Percentiles rank a stretch among this genome's conserved stretches.
Evolutionary conservation across 2,888 invertebrate genomes (phyloP).

Genomic region (Lasioglossum calceatum): DNA sequence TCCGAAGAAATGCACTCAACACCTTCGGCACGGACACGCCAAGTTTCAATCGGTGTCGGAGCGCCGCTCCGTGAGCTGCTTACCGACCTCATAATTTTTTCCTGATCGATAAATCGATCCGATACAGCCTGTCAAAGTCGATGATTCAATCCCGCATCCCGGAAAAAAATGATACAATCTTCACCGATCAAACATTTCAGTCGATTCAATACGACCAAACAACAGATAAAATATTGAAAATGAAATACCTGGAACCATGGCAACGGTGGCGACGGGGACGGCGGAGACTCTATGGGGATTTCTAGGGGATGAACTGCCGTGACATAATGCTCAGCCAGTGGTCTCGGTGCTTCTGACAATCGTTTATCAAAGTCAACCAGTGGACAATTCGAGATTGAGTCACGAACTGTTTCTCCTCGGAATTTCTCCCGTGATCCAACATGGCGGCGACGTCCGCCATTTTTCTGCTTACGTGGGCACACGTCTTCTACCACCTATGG

Average conservation of each 20-base stretch:
- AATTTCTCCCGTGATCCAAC: slow-evolving; percentile 14
- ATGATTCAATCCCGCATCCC: slow-evolving; percentile 12
- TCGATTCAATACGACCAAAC: neutral
- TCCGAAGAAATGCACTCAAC: slow-evolving; percentile 76
- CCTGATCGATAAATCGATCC: slow-evolving; percentile 45
- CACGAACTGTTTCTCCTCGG: slow-evolving; percentile 62
- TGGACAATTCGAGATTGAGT: slow-evolving; percentile 72
- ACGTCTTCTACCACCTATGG: neutral
- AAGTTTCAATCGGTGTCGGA: slow-evolving; percentile 80
- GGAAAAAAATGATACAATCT: neutral
- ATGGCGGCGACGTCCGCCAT: slow-evolving; percentile 26
- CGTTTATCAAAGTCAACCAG: slow-evolving; percentile 73
- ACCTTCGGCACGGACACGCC: slow-evolving; percentile 69
- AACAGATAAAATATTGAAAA: neutral
- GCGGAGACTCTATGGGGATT: slow-evolving; percentile 13
- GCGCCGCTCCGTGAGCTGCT: slow-evolving; percentile 77
- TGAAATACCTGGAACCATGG: neutral
- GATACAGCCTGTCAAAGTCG: neutral
- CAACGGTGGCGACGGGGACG: neutral
- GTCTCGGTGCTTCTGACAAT: slow-evolving; percentile 47
- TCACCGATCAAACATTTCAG: neutral
- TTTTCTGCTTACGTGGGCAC: slow-evolving; percentile 16
- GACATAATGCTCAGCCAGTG: slow-evolving; percentile 36
- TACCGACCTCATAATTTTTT: slow-evolving; percentile 53
- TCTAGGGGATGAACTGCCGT: slow-evolving; percentile 19